Evolutionary conservation across 2,797 vertebrate genomes (phyloP).

Genomic region (Neosilurus mollespiculum): DNA sequence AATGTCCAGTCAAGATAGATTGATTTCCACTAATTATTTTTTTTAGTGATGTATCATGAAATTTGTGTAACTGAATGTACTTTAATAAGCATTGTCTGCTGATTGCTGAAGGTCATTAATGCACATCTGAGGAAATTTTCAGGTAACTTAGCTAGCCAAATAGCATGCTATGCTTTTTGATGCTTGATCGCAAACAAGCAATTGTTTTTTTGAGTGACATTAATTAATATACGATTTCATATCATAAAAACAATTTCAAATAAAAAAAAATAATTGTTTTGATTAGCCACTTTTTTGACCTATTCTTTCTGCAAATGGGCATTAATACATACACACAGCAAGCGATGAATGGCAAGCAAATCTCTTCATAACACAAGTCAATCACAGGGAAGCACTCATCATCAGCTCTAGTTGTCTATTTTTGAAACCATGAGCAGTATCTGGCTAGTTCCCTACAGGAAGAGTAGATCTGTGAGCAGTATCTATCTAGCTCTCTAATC

Average conservation of each 20-base stretch:
- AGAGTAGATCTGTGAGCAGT: too few species aligned
- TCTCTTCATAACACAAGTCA: too few species aligned
- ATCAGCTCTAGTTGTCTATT: too few species aligned
- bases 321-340: too few species aligned
- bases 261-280: too few species aligned
- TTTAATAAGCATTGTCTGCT: neutral
- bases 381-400: too few species aligned
- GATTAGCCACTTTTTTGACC: too few species aligned
- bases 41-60: neutral
- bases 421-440: too few species aligned
- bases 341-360: too few species aligned
- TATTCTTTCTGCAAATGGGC: too few species aligned
- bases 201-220: neutral
- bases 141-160: neutral
- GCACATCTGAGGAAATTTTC: neutral
- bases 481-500: too few species aligned
- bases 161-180: neutral
- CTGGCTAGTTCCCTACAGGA: too few species aligned
- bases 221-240: neutral
- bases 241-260: neutral
- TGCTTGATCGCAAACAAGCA: neutral
- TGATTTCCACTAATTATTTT: neutral
- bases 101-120: neutral
- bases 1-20: neutral
- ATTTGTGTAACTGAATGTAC: neutral